phyloP scores from a whole-genome alignment of 2,113 vertebrate genomes.

The Anguilla japonica region DNA sequence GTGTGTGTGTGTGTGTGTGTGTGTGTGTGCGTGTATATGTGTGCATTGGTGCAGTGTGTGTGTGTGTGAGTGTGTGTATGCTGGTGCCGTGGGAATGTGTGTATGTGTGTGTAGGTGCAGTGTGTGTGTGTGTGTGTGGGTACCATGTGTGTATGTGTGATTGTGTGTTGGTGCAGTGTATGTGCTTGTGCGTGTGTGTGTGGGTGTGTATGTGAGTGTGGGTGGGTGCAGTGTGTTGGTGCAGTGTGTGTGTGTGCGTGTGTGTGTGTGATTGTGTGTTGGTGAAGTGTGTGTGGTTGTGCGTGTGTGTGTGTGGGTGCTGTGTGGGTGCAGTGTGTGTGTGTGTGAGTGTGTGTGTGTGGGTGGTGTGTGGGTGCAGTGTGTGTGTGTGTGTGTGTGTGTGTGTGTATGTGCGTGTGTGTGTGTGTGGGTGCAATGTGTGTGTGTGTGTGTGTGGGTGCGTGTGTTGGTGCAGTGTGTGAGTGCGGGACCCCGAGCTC shows the following conservation, averaged over 20 bases:
- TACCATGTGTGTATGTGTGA: not conserved
- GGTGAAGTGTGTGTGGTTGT: not conserved
- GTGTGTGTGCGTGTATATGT: not conserved
- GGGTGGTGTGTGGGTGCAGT: no score
- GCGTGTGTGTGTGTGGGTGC: no score
- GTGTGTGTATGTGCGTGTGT: no score
- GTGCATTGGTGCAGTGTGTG: not conserved
- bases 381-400: no score
- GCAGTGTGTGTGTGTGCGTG: not conserved
- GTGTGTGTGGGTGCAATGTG: not conserved
- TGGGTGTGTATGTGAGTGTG: not conserved
- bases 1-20: not conserved
- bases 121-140: not conserved
- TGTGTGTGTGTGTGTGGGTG: not conserved
- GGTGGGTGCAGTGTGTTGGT: not conserved
- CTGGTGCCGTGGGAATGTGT: not conserved
- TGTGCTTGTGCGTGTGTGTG: not conserved
- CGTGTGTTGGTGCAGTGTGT: not conserved
- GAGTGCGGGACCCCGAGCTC: not conserved
- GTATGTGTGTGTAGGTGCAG: no score
- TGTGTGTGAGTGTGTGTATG: no score
- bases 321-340: not conserved
- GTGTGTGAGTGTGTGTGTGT: not conserved
- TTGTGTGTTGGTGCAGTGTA: not conserved
- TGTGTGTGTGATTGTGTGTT: not conserved